These are phyloP conservation scores for Sialis fuliginosa DNA, from an alignment of 2,888 invertebrate genomes.

Conservation along the genomic window DNA sequence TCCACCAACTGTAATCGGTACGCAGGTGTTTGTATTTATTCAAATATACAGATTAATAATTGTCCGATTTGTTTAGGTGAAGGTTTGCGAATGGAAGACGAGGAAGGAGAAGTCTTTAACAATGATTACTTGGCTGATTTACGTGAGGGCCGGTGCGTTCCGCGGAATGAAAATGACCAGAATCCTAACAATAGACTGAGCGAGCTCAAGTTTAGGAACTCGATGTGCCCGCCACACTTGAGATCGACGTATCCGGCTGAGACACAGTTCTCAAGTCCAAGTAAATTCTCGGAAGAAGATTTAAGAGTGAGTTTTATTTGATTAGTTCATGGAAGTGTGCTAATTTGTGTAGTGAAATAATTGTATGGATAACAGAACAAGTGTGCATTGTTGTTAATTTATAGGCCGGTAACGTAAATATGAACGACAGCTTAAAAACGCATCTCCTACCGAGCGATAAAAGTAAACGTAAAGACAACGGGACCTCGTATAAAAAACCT, in stretches of 20 bases:
- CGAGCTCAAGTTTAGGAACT: slow-evolving; percentile 63
- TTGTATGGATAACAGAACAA: no score
- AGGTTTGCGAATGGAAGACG: slow-evolving; percentile 61
- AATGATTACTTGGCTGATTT: slow-evolving; percentile 57
- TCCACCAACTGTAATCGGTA: slow-evolving; percentile 30
- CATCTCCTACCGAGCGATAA: slow-evolving; percentile 25
- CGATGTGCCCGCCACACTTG: slow-evolving; percentile 66
- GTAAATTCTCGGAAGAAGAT: slow-evolving; percentile 41
- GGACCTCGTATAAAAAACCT: slow-evolving; percentile 65
- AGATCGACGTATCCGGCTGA: slow-evolving; percentile 75
- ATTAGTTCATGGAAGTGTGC: neutral
- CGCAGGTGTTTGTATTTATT: slow-evolving; percentile 9
- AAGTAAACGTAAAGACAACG: slow-evolving; percentile 32
- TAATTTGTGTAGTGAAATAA: slow-evolving; percentile 1
- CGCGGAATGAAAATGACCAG: slow-evolving; percentile 16
- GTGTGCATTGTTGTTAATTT: neutral
- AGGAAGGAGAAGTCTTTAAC: slow-evolving; percentile 71
- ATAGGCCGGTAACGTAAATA: neutral
- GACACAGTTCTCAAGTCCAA: slow-evolving; percentile 42
- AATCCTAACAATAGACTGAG: slow-evolving; percentile 29
- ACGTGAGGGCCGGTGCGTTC: slow-evolving; percentile 36
- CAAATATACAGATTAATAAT: slow-evolving; percentile 19
- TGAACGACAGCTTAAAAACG: slow-evolving; percentile 22
- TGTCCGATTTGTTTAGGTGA: slow-evolving; percentile 13
- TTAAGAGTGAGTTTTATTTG: slow-evolving; percentile 34